A percentile compares a stretch with the other conserved stretches of the same genome.
Evolutionary conservation across 2,888 invertebrate genomes (phyloP).

Genomic region (Prosapia bicincta): DNA sequence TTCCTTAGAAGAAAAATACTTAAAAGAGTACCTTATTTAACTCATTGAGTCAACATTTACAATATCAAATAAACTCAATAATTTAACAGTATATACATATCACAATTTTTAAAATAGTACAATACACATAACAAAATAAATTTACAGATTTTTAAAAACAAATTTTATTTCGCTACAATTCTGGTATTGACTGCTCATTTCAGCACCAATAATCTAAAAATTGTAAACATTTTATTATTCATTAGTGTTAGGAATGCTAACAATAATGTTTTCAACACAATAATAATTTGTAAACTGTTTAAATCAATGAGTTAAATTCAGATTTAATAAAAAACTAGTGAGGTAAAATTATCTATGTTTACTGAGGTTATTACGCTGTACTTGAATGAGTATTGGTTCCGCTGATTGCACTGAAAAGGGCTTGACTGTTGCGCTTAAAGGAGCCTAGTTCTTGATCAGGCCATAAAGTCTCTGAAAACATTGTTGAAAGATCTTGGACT

Average conservation of each 20-base stretch:
- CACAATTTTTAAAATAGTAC: background rate
- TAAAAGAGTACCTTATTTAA: background rate
- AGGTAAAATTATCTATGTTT: background rate
- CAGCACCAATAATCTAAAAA: no score
- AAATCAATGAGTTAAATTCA: background rate
- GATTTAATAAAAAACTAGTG: background rate
- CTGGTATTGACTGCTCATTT: no score
- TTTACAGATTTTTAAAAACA: no score
- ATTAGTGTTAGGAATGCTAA: background rate
- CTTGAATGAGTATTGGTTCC: conserved; percentile 78
- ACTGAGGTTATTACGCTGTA: conserved; percentile 60
- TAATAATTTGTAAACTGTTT: background rate
- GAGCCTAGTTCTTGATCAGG: conserved; percentile 53
- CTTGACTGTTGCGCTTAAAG: conserved; percentile 71
- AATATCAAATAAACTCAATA: background rate
- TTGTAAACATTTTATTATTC: no score
- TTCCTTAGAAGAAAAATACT: background rate
- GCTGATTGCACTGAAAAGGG: conserved; percentile 74
- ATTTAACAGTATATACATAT: background rate
- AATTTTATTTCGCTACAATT: no score
- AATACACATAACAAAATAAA: no score
- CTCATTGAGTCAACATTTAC: background rate
- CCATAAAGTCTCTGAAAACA: conserved; percentile 71
- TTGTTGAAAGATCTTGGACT: conserved; percentile 67
- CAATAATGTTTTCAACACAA: background rate